Base-by-base conservation (phyloP, 2,888 invertebrate species). In the Amphipyra tragopoginis region DNA sequence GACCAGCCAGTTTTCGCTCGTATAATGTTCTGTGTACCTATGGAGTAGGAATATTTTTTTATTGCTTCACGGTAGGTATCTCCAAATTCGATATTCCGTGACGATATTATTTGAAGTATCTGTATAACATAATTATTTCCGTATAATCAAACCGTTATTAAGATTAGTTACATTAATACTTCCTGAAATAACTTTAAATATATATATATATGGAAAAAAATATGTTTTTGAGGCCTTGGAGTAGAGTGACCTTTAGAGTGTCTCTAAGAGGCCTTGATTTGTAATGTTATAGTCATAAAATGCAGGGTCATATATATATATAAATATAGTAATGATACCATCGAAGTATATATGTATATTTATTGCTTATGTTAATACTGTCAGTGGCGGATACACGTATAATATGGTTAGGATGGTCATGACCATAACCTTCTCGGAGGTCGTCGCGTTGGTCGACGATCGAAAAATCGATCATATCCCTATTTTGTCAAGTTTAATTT, bases 171-270 rank as follows among this genome's bases (percentile, higher is more conserved):
- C 34, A 58, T 45, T 56, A 26, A 50, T 40, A 77, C 78, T 77
- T 77, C 77, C 77, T 70, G 69, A 65, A 72, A 49, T 60, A 6
- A 55, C 38, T 67, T 45, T 54, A 57, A 58, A 49, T 49, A 55
- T 50, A 61, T 62, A 49, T 49, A 55, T 50, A 61, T 62, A 50
- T 76, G 60, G 63, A 53, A 8, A 49, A 21, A 21, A 21, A 21
- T 21, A 36, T 50, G 14, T 45, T 39, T 47, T 50, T 13, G 52
- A 10, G 43, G 56, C 68, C 74, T 72, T 74, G 57, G 14, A 49
- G 56, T 38, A 44, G 43, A 55, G 15, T 55, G 33, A 61, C 64
- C 54, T 76, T 63, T 66, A 52, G 9, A 49, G 52, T 50, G 54
- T 52, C 21, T 45, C 43, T n/a, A 49, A 36, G 11, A 42, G 63